A percentile compares a stretch with the other conserved stretches of the same genome.
phyloP scores from a whole-genome alignment of 1,140 invertebrate species.

The Phocides pigmalion region DNA sequence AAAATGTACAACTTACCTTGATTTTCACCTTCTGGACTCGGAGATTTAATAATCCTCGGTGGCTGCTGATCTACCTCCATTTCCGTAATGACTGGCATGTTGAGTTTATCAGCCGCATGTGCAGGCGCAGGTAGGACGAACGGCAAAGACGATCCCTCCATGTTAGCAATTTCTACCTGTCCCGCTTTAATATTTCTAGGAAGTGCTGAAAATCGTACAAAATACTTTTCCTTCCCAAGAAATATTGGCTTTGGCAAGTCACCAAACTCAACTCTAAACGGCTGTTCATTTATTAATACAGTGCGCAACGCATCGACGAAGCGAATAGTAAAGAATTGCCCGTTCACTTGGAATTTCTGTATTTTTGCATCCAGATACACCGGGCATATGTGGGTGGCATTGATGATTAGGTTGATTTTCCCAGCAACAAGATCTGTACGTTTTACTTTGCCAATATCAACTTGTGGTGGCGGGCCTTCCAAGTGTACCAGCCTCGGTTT shows the following conservation, averaged over 20 bases:
- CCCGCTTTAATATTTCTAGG: slow-evolving; percentile 90
- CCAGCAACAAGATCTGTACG: slow-evolving; percentile 91
- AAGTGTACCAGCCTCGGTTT: slow-evolving; percentile 90
- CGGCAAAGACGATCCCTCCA: slow-evolving; percentile 82
- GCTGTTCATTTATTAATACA: slow-evolving; percentile 92
- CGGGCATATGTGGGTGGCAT: slow-evolving; percentile 90
- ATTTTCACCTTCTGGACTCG: slow-evolving; percentile 66
- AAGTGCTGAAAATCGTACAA: slow-evolving; percentile 90
- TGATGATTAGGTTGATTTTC: slow-evolving; percentile 92
- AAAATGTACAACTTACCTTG: slow-evolving; percentile 56
- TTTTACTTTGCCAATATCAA: slow-evolving; percentile 89
- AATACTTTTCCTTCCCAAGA: slow-evolving; percentile 91
- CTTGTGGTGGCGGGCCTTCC: slow-evolving; percentile 94
- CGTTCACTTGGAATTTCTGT: slow-evolving; percentile 91
- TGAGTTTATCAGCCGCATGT: not conserved
- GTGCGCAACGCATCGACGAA: slow-evolving; percentile 91
- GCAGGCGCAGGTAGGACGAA: slow-evolving; percentile 1
- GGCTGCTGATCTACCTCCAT: slow-evolving; percentile 53
- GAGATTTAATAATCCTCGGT: slow-evolving; percentile 46
- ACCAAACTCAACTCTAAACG: slow-evolving; percentile 94
- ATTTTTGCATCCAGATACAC: slow-evolving; percentile 94
- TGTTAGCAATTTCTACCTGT: slow-evolving; percentile 87
- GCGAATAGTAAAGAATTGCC: slow-evolving; percentile 89
- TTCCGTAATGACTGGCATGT: slow-evolving; percentile 12
- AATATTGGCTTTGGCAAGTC: slow-evolving; percentile 95